A percentile compares a stretch with the other conserved stretches of the same genome.
Evolutionary conservation across 2,113 vertebrate genomes (phyloP).

Genomic region (Peromyscus maniculatus): DNA sequence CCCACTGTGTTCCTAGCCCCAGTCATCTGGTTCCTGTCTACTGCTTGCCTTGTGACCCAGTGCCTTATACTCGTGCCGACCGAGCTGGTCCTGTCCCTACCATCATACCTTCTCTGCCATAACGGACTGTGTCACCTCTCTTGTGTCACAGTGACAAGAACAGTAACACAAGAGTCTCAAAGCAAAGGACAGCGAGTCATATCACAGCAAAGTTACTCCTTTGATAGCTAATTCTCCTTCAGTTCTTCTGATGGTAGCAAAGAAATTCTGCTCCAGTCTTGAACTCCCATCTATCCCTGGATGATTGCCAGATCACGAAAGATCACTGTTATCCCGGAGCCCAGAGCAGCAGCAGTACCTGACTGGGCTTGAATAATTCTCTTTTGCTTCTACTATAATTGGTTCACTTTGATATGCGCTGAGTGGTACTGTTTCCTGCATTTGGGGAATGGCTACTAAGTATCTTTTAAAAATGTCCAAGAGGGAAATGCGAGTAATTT

Average conservation of each 20-base stretch:
- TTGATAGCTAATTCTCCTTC: neutral
- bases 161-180: neutral
- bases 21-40: neutral
- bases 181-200: neutral
- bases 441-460: neutral
- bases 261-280: neutral
- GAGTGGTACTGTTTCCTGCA: constrained; percentile 41
- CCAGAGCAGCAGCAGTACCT: neutral
- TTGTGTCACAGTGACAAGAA: neutral
- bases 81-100: neutral
- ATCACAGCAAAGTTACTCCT: neutral
- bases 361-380: constrained; percentile 24
- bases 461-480: constrained; percentile 26
- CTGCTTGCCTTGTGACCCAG: neutral
- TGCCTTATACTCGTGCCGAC: too few relatives aligned
- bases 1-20: neutral
- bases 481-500: constrained; percentile 13
- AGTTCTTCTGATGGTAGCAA: neutral
- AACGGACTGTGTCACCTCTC: neutral
- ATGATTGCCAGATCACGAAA: neutral
- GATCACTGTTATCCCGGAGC: neutral
- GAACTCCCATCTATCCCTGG: neutral
- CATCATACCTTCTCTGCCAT: too few relatives aligned
- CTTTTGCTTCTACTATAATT: neutral
- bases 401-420: constrained; percentile 34